Percentiles rank a stretch among this genome's conserved stretches.
These are phyloP conservation scores for Lithobates sylvaticus DNA, from an alignment of 2,797 vertebrate species.

Conservation along the genomic window DNA sequence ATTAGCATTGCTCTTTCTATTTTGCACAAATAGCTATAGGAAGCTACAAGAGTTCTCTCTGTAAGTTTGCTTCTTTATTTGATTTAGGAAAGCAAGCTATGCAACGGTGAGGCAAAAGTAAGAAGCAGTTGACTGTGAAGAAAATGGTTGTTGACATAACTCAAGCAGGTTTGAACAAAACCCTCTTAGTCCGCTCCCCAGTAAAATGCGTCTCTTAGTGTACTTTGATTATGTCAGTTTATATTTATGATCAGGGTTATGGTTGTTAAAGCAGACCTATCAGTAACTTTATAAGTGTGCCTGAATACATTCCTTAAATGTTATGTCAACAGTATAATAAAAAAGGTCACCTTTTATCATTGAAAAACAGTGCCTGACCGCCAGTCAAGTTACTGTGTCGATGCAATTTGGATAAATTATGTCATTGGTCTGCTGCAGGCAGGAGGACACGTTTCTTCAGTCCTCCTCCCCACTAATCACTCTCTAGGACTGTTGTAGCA, in stretches of 20 bases:
- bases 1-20: not conserved
- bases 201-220: not conserved
- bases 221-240: not conserved
- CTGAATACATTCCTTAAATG: no score
- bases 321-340: no score
- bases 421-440: no score
- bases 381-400: no score
- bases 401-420: no score
- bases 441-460: no score
- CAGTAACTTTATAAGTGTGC: not conserved
- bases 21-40: not conserved
- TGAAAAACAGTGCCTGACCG: no score
- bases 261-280: not conserved
- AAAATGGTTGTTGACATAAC: not conserved
- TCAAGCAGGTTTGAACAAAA: not conserved
- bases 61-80: not conserved
- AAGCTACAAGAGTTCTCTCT: not conserved
- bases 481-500: no score
- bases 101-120: not conserved
- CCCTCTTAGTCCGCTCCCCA: not conserved
- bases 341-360: no score
- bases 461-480: no score
- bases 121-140: not conserved
- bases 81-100: not conserved
- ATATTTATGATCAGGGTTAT: not conserved